A percentile compares a stretch with the other conserved stretches of the same genome.
phyloP scores from a whole-genome alignment of 2,888 invertebrate genomes.

The Tenthredo notha region DNA sequence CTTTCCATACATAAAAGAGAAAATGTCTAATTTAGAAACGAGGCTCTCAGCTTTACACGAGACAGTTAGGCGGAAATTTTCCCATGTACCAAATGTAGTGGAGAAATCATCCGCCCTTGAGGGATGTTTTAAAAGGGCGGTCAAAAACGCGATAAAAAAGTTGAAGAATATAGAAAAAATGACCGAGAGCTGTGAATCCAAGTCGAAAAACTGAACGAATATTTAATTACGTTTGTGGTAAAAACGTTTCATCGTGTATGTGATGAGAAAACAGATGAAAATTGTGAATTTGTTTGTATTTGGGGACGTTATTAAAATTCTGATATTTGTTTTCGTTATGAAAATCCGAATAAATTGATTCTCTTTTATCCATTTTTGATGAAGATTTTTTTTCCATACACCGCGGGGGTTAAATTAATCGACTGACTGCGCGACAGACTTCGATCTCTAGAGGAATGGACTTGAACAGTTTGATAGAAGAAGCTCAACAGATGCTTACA shows the following conservation, averaged over 20 bases:
- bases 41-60: not conserved
- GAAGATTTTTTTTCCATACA: too few relatives aligned
- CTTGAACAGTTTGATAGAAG: conserved; percentile 19
- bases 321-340: not conserved
- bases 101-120: not conserved
- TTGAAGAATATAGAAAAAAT: conserved; percentile 18
- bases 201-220: not conserved
- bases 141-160: conserved; percentile 5
- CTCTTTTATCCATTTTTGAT: not conserved
- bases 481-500: conserved; percentile 42
- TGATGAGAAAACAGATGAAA: not conserved
- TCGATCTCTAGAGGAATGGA: conserved; percentile 14
- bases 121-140: conserved; percentile 40
- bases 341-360: not conserved
- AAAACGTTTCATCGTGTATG: not conserved
- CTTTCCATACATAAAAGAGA: not conserved
- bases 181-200: not conserved
- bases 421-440: not conserved
- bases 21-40: not conserved
- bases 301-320: not conserved
- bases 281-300: not conserved
- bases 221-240: not conserved
- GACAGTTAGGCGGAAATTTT: not conserved
- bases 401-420: too few relatives aligned
- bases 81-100: not conserved